Base-by-base conservation (phyloP, 1,140 invertebrate species). In the Trachymyrmex septentrionalis region DNA sequence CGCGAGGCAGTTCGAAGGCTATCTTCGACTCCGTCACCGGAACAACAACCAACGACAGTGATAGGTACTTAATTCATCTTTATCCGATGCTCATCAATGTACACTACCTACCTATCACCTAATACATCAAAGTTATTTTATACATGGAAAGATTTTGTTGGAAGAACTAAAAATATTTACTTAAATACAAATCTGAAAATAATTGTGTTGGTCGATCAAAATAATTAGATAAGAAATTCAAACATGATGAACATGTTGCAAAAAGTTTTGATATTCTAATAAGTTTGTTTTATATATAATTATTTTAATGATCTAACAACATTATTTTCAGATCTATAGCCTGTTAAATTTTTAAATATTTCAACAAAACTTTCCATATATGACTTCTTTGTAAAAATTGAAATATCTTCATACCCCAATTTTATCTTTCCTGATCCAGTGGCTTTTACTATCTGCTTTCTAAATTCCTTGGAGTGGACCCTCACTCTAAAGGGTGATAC, bases 1-100 rank as follows among this genome's bases (percentile, higher is more conserved):
- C 95, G 97, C 67, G 97, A 97, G 93, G 97, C 97, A 48, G 96
- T 97, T 55, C 95, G 96, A 67, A 92, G 95, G 64, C 80, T 96
- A 6, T 96, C 95, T 2, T 95, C 96, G 0, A 95, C 95, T 50
- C 94, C 96, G 14, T 95, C 95, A 10, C 95, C 95, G 6, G 95
- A 95, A 10, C 94, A 94, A 30, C 94, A 94, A 61, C 94, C 92
- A 0, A 66, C 88, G 6, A 95, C 95, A 66, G 95, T 95, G 44
- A 95, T 96, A 93, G 95, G 95, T 95, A 93, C 88, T 64, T 87
- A 48, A 72, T 64, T 50, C 24, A 24, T 84, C 34, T 50, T 61
- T 44, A 73, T 59, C 19, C 64, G 38, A 66, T n/a, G 19, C 27
- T 48, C 24, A 27, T 21, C 30, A 19, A 4, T 55, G 16, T 71